A percentile compares a stretch with the other conserved stretches of the same genome.
phyloP scores from a whole-genome alignment of 2,113 vertebrate species.

The Cavia porcellus region DNA sequence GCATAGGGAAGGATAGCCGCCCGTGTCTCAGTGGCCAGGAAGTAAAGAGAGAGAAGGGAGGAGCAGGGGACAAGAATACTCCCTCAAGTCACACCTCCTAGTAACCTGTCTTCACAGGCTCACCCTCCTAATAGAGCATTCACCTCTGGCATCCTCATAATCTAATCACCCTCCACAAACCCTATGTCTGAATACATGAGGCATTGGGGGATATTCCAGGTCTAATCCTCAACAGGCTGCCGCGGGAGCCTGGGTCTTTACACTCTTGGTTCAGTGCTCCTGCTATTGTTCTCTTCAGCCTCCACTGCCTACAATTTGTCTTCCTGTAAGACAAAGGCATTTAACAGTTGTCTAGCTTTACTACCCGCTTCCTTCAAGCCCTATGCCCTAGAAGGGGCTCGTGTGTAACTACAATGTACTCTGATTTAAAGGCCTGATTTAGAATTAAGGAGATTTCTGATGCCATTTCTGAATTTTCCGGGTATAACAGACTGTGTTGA shows the following conservation, averaged over 20 bases:
- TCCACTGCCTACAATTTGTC: background rate
- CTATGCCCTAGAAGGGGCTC: background rate
- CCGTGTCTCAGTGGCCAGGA: background rate
- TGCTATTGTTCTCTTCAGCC: background rate
- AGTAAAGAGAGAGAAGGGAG: background rate
- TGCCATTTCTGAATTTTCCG: background rate
- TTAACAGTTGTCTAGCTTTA: background rate
- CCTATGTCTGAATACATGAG: background rate
- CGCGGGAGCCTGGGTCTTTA: background rate
- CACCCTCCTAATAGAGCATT: background rate
- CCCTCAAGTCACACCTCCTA: background rate
- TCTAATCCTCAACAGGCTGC: background rate
- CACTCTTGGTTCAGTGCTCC: background rate
- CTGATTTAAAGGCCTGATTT: background rate
- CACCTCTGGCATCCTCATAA: background rate
- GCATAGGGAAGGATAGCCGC: background rate
- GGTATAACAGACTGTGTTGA: background rate
- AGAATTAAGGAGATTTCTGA: background rate
- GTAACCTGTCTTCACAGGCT: background rate
- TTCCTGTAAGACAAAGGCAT: background rate
- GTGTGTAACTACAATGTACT: background rate
- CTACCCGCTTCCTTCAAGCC: background rate
- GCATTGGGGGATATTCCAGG: background rate
- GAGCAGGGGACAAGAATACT: background rate
- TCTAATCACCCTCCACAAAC: background rate